A percentile compares a stretch with the other conserved stretches of the same genome.
Evolutionary conservation across 2,113 vertebrate species (phyloP).

Genomic region (Nymphicus hollandicus): DNA sequence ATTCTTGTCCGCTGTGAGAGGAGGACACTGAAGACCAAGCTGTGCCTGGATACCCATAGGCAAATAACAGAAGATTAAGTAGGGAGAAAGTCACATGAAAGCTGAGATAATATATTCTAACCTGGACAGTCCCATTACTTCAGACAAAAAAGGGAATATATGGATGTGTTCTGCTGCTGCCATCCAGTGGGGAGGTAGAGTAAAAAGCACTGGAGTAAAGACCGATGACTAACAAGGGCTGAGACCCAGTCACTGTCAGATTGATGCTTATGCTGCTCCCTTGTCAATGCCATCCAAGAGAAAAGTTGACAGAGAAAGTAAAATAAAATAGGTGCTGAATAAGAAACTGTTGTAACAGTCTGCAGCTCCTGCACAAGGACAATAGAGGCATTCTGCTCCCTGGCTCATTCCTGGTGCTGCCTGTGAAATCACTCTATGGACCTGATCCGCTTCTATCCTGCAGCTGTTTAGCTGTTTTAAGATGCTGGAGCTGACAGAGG

Average conservation of each 20-base stretch:
- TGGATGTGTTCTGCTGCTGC: slow-evolving; percentile 35
- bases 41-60: not conserved
- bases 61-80: not conserved
- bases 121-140: not conserved
- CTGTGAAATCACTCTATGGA: not conserved
- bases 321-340: not conserved
- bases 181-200: slow-evolving; percentile 29
- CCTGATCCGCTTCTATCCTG: fast-evolving
- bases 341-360: not conserved
- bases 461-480: not conserved
- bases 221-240: not conserved
- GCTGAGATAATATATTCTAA: fast-evolving
- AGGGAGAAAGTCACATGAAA: not conserved
- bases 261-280: not conserved
- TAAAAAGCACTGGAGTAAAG: not conserved
- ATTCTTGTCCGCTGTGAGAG: not conserved
- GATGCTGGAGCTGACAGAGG: not conserved
- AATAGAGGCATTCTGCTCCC: not conserved
- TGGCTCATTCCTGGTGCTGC: not conserved
- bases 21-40: not conserved
- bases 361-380: not conserved
- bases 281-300: not conserved
- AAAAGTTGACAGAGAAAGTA: not conserved
- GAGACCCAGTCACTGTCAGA: not conserved
- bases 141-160: fast-evolving